phyloP scores from a whole-genome alignment of 2,113 vertebrate genomes.

The Megalops atlanticus region DNA sequence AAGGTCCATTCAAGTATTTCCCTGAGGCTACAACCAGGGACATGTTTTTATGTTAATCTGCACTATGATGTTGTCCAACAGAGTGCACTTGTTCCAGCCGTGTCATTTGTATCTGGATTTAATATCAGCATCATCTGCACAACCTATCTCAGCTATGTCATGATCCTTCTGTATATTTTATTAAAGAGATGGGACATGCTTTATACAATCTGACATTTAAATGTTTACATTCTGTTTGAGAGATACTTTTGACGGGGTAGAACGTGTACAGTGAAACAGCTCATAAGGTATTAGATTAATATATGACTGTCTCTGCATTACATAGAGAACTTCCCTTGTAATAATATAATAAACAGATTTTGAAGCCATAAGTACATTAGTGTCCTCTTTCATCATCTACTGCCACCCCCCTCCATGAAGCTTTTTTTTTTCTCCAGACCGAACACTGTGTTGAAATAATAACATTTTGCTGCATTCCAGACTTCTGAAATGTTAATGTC shows the following conservation, averaged over 20 bases:
- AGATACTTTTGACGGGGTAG: not conserved
- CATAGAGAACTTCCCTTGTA: not conserved
- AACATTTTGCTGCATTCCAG: constrained; percentile 43
- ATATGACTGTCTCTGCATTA: not conserved
- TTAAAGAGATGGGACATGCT: not conserved
- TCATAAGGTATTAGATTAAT: not conserved
- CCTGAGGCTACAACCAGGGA: not conserved
- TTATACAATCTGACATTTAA: not conserved
- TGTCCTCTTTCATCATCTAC: constrained; percentile 29
- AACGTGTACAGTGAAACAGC: not conserved
- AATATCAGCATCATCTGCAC: not conserved
- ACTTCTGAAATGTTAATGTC: constrained; percentile 72
- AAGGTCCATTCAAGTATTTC: not conserved
- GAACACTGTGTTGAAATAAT: constrained; percentile 23
- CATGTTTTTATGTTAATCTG: not conserved
- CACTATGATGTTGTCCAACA: not conserved
- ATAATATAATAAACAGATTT: constrained; percentile 33
- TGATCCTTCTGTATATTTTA: not conserved
- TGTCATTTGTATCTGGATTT: not conserved
- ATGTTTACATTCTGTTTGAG: not conserved
- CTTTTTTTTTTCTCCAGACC: constrained; percentile 41
- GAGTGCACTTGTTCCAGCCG: not conserved
- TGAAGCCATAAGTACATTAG: constrained; percentile 57
- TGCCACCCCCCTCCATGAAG: constrained; percentile 9
- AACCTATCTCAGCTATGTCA: not conserved